phyloP scores from a whole-genome alignment of 2,888 invertebrate species.

The Pyrocoelia pectoralis region DNA sequence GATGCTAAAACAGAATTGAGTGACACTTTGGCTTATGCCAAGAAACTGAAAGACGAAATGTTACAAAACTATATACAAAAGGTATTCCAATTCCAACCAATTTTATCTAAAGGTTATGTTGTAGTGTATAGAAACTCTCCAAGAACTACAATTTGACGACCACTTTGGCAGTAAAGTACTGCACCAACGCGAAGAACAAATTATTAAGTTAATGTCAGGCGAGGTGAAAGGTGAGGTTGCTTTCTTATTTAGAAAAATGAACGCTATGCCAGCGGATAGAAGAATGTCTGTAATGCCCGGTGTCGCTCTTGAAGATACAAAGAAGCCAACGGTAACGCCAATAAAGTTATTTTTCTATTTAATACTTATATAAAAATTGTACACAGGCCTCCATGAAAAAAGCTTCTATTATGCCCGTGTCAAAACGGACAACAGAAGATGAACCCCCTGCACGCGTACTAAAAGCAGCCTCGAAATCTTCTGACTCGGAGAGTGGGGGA shows the following conservation, averaged over 20 bases:
- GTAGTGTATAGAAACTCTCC: constrained; percentile 53
- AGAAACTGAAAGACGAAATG: constrained; percentile 50
- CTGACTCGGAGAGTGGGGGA: not conserved
- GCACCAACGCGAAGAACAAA: constrained; percentile 57
- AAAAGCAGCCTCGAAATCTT: not conserved
- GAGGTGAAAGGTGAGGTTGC: constrained; percentile 58
- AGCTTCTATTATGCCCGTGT: constrained; percentile 34
- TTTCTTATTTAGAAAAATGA: constrained; percentile 60
- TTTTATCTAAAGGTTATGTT: not conserved
- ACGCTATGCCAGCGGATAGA: constrained; percentile 58
- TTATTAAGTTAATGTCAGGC: constrained; percentile 57
- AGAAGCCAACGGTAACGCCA: constrained; percentile 19
- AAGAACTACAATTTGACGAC: constrained; percentile 56
- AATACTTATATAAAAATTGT: not conserved
- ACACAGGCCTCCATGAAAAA: constrained; percentile 23
- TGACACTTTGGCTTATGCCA: constrained; percentile 50
- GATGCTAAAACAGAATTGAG: constrained; percentile 59
- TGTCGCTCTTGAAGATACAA: constrained; percentile 41
- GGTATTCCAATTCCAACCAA: not conserved
- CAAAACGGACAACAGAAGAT: constrained; percentile 3
- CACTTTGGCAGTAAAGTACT: constrained; percentile 54
- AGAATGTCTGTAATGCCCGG: constrained; percentile 63
- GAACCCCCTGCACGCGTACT: not conserved
- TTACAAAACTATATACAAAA: not conserved
- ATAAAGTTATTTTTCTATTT: not conserved